Evolutionary conservation across 2,888 invertebrate species (phyloP).

Genomic region (Tribolium freemani): DNA sequence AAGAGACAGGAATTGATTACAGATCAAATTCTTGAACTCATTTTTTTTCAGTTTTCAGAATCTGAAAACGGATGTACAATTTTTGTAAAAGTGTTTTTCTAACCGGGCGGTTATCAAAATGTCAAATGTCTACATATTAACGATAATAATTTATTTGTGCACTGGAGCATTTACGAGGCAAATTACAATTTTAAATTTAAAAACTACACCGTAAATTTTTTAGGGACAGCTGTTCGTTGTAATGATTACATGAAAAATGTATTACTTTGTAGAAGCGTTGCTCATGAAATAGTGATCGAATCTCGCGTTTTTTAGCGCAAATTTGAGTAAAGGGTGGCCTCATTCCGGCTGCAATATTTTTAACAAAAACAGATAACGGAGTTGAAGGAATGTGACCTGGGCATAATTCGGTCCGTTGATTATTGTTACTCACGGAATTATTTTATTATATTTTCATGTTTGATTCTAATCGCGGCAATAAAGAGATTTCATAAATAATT

Average conservation of each 20-base stretch:
- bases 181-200: slow-evolving; percentile 20
- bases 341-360: neutral
- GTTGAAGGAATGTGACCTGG: slow-evolving; percentile 23
- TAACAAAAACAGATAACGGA: slow-evolving; percentile 5
- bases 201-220: slow-evolving; percentile 20
- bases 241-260: neutral
- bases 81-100: too few species aligned
- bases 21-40: too few species aligned
- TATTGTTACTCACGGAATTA: slow-evolving; percentile 4
- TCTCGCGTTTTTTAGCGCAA: neutral
- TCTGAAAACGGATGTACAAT: too few species aligned
- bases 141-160: slow-evolving; percentile 27
- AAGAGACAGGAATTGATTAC: too few species aligned
- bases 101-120: neutral
- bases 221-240: neutral
- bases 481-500: neutral
- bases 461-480: slow-evolving; percentile 4
- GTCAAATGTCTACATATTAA: slow-evolving; percentile 1
- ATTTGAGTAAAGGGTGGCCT: neutral
- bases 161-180: slow-evolving; percentile 8
- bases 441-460: slow-evolving; percentile 3
- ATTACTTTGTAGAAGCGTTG: neutral
- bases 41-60: too few species aligned
- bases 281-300: neutral
- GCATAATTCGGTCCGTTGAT: neutral